Evolutionary conservation across 1,140 invertebrate species (phyloP).

Genomic region (Pseudachorutes palmiensis): DNA sequence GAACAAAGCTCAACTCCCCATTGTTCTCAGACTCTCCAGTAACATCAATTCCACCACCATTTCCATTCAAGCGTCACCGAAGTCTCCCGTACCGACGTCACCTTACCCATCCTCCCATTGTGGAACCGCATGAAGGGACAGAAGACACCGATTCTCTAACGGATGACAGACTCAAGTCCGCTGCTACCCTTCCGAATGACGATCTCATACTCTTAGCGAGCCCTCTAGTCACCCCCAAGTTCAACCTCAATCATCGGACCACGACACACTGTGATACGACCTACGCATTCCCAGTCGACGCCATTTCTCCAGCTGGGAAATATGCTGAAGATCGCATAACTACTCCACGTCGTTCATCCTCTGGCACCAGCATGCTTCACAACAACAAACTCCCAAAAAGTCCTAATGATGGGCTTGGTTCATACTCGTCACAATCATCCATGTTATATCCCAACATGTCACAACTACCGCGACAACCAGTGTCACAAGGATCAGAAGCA

Average conservation of each 20-base stretch:
- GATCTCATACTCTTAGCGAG: constrained; percentile 35
- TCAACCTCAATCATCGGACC: constrained; percentile 4
- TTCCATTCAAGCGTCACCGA: constrained; percentile 25
- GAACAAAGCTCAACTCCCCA: too few species aligned
- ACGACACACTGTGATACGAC: constrained; percentile 5
- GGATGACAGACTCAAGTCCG: not conserved
- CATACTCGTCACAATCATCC: not conserved
- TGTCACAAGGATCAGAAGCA: not conserved
- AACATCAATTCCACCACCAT: constrained; percentile 21
- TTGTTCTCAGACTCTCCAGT: not conserved
- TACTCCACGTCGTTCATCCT: too few species aligned
- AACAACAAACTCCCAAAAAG: too few species aligned
- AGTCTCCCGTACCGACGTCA: constrained; percentile 27
- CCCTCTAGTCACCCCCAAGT: constrained; percentile 31
- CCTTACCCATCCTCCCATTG: constrained; percentile 5
- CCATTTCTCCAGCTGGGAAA: not conserved
- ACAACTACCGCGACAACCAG: not conserved
- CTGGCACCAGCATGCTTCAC: too few species aligned
- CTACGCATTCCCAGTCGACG: constrained; percentile 9
- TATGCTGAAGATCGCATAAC: not conserved
- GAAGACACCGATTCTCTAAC: not conserved
- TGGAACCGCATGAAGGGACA: not conserved
- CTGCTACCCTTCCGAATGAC: constrained; percentile 8
- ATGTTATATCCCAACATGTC: not conserved
- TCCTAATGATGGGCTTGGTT: too few species aligned